Conservation (phyloP, 2,888 invertebrate genomes). For the Acrobasis consociella region DNA sequence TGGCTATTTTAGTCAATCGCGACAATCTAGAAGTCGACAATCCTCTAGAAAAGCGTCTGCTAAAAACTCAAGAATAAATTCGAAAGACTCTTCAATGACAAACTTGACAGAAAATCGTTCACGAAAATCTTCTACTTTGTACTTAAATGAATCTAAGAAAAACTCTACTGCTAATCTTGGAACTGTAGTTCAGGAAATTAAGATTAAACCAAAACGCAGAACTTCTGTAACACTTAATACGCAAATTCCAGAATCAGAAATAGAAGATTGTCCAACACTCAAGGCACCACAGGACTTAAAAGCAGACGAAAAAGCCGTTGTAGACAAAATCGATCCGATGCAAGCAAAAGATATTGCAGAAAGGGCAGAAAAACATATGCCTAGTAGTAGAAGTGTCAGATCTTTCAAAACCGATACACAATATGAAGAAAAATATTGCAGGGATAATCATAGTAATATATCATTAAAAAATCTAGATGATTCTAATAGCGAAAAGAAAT, state of each 20-base stretch:
- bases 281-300: conserved; percentile 79
- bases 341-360: conserved; percentile 67
- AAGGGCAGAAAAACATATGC: conserved; percentile 65
- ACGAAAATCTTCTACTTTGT: conserved; percentile 71
- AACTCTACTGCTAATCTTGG: conserved; percentile 70
- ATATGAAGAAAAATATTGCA: conserved; percentile 67
- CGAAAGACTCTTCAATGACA: conserved; percentile 74
- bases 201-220: conserved; percentile 68
- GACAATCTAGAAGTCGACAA: conserved; percentile 67
- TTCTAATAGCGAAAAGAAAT: conserved; percentile 63
- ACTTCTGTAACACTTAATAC: conserved; percentile 62
- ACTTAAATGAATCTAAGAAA: conserved; percentile 77
- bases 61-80: conserved; percentile 69
- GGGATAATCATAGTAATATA: conserved; percentile 68
- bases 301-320: conserved; percentile 75
- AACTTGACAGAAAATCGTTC: conserved; percentile 73
- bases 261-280: conserved; percentile 76
- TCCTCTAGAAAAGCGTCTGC: conserved; percentile 73
- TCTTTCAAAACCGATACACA: conserved; percentile 72
- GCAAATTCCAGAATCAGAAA: conserved; percentile 76
- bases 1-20: conserved; percentile 83
- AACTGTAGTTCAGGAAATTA: conserved; percentile 59
- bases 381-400: conserved; percentile 63
- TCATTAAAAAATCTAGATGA: conserved; percentile 69
- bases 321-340: conserved; percentile 68